Percentiles rank a stretch among this genome's conserved stretches.
phyloP scores from a whole-genome alignment of 2,888 invertebrate species.

The Onchidella celtica region DNA sequence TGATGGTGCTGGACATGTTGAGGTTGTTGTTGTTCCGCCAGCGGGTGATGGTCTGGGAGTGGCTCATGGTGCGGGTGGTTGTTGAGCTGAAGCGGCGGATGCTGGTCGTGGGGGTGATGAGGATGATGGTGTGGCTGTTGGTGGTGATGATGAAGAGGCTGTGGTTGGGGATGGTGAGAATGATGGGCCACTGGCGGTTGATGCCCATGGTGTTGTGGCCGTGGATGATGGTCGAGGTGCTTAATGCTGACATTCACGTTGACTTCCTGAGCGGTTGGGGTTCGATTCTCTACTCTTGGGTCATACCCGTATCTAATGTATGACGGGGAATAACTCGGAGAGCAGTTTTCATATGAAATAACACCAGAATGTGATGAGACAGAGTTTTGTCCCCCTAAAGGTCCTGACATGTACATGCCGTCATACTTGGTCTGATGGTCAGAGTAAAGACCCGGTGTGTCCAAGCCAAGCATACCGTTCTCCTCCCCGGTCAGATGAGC shows the following conservation, averaged over 20 bases:
- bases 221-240: conserved; percentile 11
- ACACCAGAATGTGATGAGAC: neutral
- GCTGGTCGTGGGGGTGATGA: conserved; percentile 8
- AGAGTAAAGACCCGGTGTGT: neutral
- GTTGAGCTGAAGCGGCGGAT: neutral
- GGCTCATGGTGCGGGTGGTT: conserved; percentile 6
- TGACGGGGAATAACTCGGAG: conserved; percentile 31
- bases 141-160: conserved; percentile 4
- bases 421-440: conserved; percentile 36
- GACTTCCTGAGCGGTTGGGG: neutral
- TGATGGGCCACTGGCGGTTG: conserved; percentile 1
- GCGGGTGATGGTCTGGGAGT: conserved; percentile 21
- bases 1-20: conserved; percentile 35
- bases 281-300: conserved; percentile 20
- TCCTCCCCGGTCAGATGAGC: neutral
- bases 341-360: conserved; percentile 8
- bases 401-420: neutral
- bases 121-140: conserved; percentile 34
- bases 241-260: conserved; percentile 18
- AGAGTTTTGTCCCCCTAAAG: neutral
- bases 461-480: conserved; percentile 5
- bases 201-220: conserved; percentile 36
- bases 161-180: conserved; percentile 13
- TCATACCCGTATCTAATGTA: conserved; percentile 38
- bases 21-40: conserved; percentile 14